A percentile compares a stretch with the other conserved stretches of the same genome.
phyloP scores from a whole-genome alignment of 2,797 vertebrate species.

The Pangasius macronema region DNA sequence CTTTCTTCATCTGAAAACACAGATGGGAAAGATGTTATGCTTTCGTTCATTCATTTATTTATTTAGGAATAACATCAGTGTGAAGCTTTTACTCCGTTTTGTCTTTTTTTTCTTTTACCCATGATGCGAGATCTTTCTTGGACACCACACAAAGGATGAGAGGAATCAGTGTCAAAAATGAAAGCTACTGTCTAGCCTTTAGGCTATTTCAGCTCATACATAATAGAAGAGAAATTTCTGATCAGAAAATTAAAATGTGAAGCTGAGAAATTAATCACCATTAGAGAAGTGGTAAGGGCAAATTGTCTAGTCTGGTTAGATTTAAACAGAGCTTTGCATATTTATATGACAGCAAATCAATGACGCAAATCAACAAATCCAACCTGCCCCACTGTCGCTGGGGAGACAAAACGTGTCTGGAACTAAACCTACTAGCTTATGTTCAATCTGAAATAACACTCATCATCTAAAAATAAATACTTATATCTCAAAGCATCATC shows the following conservation, averaged over 20 bases:
- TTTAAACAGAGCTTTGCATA: conserved; percentile 26
- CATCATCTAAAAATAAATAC: not conserved
- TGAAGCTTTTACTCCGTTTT: not conserved
- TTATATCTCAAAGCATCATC: not conserved
- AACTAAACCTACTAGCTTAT: conserved; percentile 14
- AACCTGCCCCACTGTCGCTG: not conserved
- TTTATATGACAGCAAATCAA: conserved; percentile 26
- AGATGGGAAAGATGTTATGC: not conserved
- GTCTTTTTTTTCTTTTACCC: not conserved
- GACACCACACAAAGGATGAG: not conserved
- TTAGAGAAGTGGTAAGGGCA: not conserved
- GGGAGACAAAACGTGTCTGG: not conserved
- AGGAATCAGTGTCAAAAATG: not conserved
- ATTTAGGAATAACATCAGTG: not conserved
- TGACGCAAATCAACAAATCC: conserved; percentile 28
- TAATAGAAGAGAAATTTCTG: not conserved
- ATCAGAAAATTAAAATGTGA: not conserved
- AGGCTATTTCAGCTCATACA: not conserved
- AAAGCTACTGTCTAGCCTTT: not conserved
- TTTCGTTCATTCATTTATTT: too few relatives aligned
- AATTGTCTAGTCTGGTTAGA: not conserved
- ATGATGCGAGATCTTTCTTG: not conserved
- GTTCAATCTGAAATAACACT: conserved; percentile 20
- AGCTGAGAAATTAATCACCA: not conserved
- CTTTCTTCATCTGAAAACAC: not conserved